phyloP scores from a whole-genome alignment of 2,113 vertebrate species.

The Poicephalus meyeri region DNA sequence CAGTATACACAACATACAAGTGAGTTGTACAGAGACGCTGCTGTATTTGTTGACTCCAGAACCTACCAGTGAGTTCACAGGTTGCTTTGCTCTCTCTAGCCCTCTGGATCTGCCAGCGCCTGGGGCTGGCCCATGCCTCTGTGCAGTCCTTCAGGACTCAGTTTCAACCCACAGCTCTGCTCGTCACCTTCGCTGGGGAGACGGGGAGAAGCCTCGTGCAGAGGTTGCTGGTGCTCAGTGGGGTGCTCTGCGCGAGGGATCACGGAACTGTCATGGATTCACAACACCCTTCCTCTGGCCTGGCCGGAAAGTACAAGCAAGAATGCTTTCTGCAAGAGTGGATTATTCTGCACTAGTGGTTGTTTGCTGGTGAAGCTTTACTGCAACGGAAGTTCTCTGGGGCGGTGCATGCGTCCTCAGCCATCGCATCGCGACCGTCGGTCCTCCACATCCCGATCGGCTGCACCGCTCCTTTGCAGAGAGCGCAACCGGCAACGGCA shows the following conservation, averaged over 20 bases:
- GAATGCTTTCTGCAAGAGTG: neutral
- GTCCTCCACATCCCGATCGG: neutral
- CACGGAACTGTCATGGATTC: rapidly evolving
- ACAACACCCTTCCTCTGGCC: neutral
- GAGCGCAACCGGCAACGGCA: neutral
- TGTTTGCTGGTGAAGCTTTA: neutral
- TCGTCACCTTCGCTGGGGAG: neutral
- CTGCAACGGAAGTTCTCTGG: neutral
- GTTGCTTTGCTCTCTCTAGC: neutral
- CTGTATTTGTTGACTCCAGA: neutral
- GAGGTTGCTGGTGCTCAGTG: neutral
- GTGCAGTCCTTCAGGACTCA: neutral
- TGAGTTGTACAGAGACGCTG: slow-evolving; percentile 49
- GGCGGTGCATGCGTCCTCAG: neutral
- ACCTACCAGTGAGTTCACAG: slow-evolving; percentile 40
- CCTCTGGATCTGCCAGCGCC: neutral
- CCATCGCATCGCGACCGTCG: rapidly evolving
- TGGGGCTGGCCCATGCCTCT: neutral
- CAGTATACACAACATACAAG: slow-evolving; percentile 74
- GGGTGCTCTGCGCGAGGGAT: neutral
- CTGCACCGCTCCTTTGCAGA: neutral
- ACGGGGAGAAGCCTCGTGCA: neutral
- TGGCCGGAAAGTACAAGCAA: neutral
- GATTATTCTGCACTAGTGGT: neutral
- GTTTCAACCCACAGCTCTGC: neutral